Conservation (phyloP, 2,113 vertebrate species). For the Seriola aureovittata region DNA sequence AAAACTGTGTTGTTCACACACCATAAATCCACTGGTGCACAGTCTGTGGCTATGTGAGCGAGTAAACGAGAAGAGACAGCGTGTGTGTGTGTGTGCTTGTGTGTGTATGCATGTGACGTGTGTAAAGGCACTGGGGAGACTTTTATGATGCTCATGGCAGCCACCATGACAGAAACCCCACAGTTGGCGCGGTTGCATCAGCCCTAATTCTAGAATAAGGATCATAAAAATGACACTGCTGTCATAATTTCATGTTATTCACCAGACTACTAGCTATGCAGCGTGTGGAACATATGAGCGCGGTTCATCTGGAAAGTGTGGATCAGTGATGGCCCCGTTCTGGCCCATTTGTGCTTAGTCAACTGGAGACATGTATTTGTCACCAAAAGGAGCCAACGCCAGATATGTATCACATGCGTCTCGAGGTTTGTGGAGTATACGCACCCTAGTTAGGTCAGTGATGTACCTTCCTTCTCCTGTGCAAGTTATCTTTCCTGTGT, state of each 20-base stretch:
- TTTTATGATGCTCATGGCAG: conserved; percentile 65
- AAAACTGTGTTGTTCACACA: conserved; percentile 63
- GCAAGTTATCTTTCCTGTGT: not conserved
- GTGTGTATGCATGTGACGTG: conserved; percentile 23
- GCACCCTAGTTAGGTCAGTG: conserved; percentile 17
- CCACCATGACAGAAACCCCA: conserved; percentile 60
- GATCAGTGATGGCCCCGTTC: conserved; percentile 49
- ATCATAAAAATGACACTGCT: conserved; percentile 73
- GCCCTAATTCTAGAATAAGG: conserved; percentile 59
- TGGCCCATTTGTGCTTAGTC: conserved; percentile 55
- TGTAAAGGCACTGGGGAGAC: conserved; percentile 43
- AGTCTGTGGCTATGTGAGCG: conserved; percentile 49
- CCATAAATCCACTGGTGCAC: conserved; percentile 70
- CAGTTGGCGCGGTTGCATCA: conserved; percentile 66
- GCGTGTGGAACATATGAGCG: conserved; percentile 58
- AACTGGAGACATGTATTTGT: conserved; percentile 47
- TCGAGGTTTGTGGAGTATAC: not conserved
- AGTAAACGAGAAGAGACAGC: conserved; percentile 30
- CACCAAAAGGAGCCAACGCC: conserved; percentile 31
- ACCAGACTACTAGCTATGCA: conserved; percentile 38
- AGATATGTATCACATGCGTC: conserved; percentile 33
- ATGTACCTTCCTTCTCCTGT: not conserved
- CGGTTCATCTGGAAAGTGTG: conserved; percentile 43
- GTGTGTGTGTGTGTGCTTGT: conserved; percentile 11
- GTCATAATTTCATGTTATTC: conserved; percentile 70